A percentile compares a stretch with the other conserved stretches of the same genome.
Conservation (phyloP, 2,113 vertebrate genomes). For the Phalacrocorax brasilianus region DNA sequence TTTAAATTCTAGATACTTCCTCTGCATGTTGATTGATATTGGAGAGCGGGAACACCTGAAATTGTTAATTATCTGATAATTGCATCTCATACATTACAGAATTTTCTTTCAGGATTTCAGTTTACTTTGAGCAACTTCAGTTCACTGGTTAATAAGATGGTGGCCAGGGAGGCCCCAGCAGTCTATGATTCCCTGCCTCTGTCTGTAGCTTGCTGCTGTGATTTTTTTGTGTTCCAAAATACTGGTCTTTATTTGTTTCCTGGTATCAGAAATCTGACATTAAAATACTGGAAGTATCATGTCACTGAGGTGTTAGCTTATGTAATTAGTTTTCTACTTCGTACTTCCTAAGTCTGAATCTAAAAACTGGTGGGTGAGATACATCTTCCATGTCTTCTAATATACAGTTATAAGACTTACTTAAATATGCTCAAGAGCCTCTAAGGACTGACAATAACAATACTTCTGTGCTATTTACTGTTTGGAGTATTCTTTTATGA, state of each 20-base stretch:
- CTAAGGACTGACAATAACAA: background rate
- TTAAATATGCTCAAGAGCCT: background rate
- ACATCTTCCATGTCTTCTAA: background rate
- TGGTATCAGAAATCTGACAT: background rate
- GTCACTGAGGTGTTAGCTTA: background rate
- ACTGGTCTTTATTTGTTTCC: background rate
- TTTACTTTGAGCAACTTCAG: background rate
- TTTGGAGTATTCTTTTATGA: background rate
- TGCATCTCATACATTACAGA: background rate
- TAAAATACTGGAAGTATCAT: background rate
- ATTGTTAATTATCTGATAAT: background rate
- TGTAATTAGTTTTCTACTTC: background rate
- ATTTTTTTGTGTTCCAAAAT: background rate
- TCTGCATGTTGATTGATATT: background rate
- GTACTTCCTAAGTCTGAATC: background rate
- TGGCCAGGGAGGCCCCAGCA: background rate
- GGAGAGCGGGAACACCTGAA: background rate
- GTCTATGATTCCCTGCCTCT: background rate
- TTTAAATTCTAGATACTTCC: background rate
- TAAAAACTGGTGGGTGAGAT: background rate
- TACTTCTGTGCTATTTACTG: background rate
- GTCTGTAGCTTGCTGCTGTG: background rate
- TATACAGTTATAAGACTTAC: background rate
- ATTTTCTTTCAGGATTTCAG: background rate
- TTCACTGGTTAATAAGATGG: background rate